A percentile compares a stretch with the other conserved stretches of the same genome.
Conservation (phyloP, 1,140 invertebrate species). For the Heliothis subflexa region DNA sequence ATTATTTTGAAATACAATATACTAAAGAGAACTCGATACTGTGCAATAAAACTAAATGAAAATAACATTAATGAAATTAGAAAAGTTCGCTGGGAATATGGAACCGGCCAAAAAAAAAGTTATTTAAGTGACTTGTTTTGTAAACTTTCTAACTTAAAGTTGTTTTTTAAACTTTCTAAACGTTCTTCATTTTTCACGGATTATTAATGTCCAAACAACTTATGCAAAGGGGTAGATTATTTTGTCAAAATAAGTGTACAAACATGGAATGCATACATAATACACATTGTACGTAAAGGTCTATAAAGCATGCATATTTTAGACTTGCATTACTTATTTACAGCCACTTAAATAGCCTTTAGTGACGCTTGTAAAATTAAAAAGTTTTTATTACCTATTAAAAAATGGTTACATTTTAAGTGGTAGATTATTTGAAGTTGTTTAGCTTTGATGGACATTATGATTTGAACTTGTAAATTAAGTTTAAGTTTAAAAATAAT, state of each 20-base stretch:
- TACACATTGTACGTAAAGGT: not conserved
- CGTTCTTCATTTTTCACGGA: too few relatives aligned
- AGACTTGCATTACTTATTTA: constrained; percentile 14
- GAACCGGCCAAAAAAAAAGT: too few relatives aligned
- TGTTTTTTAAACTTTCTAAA: too few relatives aligned
- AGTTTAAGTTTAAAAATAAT: too few relatives aligned
- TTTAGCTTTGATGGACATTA: not conserved
- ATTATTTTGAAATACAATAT: too few relatives aligned
- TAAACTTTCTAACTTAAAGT: too few relatives aligned
- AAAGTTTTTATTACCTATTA: not conserved
- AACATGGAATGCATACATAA: not conserved
- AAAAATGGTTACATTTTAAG: constrained; percentile 1
- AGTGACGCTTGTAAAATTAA: not conserved
- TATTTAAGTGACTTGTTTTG: too few relatives aligned
- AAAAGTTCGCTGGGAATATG: too few relatives aligned
- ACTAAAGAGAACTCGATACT: too few relatives aligned
- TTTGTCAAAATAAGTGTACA: not conserved
- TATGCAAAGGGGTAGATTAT: constrained; percentile 5
- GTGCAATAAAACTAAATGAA: too few relatives aligned
- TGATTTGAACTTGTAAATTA: too few relatives aligned
- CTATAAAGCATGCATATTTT: constrained; percentile 15
- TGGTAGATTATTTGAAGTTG: not conserved
- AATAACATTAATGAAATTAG: too few relatives aligned
- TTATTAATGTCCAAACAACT: not conserved
- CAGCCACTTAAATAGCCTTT: constrained; percentile 6